phyloP scores from a whole-genome alignment of 2,797 vertebrate species.

The Schizothorax lantsangensis region DNA sequence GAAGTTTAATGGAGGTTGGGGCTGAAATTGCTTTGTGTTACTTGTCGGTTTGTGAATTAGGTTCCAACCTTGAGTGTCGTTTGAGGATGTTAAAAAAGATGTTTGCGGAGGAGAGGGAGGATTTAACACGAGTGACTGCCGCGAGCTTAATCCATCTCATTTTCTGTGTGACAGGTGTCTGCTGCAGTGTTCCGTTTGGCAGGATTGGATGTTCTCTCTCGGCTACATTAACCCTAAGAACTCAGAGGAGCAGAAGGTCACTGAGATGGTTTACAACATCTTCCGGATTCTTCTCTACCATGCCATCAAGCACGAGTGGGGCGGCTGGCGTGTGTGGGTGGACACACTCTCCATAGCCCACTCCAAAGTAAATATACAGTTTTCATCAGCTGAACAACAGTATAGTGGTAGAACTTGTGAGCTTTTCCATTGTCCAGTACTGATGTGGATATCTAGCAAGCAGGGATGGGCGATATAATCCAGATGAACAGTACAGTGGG shows the following conservation, averaged over 20 bases:
- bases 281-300: slow-evolving; percentile 98
- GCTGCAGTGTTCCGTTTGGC: slow-evolving; percentile 98
- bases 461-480: background rate
- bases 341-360: slow-evolving; percentile 98
- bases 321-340: slow-evolving; percentile 99
- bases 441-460: background rate
- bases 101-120: slow-evolving; percentile 14
- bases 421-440: background rate
- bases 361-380: slow-evolving; percentile 89
- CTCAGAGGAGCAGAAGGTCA: slow-evolving; percentile 95
- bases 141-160: slow-evolving; percentile 16
- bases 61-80: slow-evolving; percentile 23
- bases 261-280: slow-evolving; percentile 99
- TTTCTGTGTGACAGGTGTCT: slow-evolving; percentile 82
- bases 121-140: slow-evolving; percentile 1
- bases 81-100: slow-evolving; percentile 41
- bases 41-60: slow-evolving; percentile 38
- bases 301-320: slow-evolving; percentile 99
- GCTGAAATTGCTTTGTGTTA: slow-evolving; percentile 37
- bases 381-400: slow-evolving; percentile 20
- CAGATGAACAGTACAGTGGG: background rate
- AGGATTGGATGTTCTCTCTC: slow-evolving; percentile 99
- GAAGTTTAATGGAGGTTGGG: slow-evolving; percentile 18
- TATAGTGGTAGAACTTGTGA: background rate
- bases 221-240: slow-evolving; percentile 95